Base-by-base conservation (phyloP, 1,140 invertebrate genomes). In the Eubasilissa regina region DNA sequence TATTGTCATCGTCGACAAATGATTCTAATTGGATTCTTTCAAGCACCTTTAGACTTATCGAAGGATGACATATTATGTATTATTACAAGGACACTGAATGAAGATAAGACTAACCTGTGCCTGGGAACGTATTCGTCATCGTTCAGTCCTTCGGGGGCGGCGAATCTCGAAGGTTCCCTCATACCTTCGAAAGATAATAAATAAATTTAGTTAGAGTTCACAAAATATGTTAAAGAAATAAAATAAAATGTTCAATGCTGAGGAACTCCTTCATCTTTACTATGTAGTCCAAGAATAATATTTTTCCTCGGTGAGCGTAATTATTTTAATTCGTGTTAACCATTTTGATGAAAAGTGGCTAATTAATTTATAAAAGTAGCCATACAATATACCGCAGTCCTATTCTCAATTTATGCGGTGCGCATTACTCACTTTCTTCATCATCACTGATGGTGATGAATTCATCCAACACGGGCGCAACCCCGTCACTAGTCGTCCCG, bases 371-470 rank as follows among this genome's bases (percentile, higher is more conserved):
- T n/a, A n/a, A n/a, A n/a, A n/a, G n/a, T n/a, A n/a, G n/a, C n/a
- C n/a, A n/a, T n/a, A n/a, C n/a, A n/a, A n/a, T n/a, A n/a, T n/a
- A n/a, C n/a, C n/a, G n/a, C n/a, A n/a, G n/a, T n/a, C n/a, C n/a
- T n/a, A n/a, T n/a, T n/a, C n/a, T n/a, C n/a, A n/a, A 6, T 35
- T 35, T 3, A 35, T 35, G 25, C 6, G 79, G 76, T 7, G 8
- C n/a, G 3, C 35, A 56, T 77, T 62, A 64, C 75, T 75, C 73
- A 86, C 86, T 84, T 82, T 87, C 87, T 83, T 91, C 93, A 81
- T 93, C 93, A 80, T 93, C 93, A 78, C 92, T 93, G 15, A 93
- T 93, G 4, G 90, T 91, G 68, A 91, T 89, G 77, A 87, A 74
- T 68, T 82, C 74, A 17, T 25, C 70, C 15, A 44, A 56, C 75